Percentiles rank a stretch among this genome's conserved stretches.
phyloP scores from a whole-genome alignment of 1,140 invertebrate species.

The Ceratoteleas bidentatus region DNA sequence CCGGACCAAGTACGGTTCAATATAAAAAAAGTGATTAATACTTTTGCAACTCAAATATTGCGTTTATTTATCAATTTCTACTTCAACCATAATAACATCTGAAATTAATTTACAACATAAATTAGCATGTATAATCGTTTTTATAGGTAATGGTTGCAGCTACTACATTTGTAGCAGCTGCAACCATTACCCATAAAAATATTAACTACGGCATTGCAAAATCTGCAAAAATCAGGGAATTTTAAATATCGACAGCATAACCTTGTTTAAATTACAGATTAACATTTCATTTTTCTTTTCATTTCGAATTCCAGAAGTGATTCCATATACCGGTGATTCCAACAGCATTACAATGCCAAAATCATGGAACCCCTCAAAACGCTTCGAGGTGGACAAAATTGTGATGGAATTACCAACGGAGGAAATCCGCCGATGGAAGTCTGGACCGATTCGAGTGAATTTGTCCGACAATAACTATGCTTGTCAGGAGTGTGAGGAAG shows the following conservation, averaged over 20 bases:
- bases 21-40: neutral
- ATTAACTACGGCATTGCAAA: no score
- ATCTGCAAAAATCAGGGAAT: no score
- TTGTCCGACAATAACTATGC: slow-evolving; percentile 68
- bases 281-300: slow-evolving; percentile 1
- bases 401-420: slow-evolving; percentile 63
- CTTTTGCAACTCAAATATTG: no score
- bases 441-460: slow-evolving; percentile 73
- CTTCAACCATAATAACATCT: no score
- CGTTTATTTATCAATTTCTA: no score
- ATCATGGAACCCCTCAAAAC: slow-evolving; percentile 79
- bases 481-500: slow-evolving; percentile 87
- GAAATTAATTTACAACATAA: no score
- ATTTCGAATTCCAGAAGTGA: slow-evolving; percentile 71
- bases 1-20: slow-evolving; percentile 61
- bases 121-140: no score
- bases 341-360: slow-evolving; percentile 79
- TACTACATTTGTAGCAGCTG: no score
- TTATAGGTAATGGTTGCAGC: no score
- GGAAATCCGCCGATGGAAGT: slow-evolving; percentile 74
- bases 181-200: no score
- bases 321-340: slow-evolving; percentile 74
- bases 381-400: slow-evolving; percentile 74
- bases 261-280: no score
- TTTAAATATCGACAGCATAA: no score